Percentiles rank a stretch among this genome's conserved stretches.
phyloP scores from a whole-genome alignment of 2,888 invertebrate genomes.

The Polyommatus iphigenia region DNA sequence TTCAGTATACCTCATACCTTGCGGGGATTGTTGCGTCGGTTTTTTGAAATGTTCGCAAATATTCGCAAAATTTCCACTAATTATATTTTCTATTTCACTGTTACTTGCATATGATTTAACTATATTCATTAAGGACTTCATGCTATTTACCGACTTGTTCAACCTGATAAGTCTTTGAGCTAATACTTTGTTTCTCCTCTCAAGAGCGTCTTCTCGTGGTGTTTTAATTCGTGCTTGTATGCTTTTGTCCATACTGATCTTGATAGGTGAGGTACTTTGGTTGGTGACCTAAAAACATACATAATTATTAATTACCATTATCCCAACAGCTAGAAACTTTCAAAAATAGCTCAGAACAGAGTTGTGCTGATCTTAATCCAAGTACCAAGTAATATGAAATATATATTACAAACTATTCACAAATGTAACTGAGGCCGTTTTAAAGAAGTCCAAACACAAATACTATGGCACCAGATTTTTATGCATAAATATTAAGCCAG shows the following conservation, averaged over 20 bases:
- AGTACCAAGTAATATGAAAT: too few relatives aligned
- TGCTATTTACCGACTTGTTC: background rate
- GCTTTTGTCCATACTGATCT: background rate
- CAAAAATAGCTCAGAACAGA: too few relatives aligned
- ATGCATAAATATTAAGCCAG: too few relatives aligned
- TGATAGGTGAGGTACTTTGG: background rate
- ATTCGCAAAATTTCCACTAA: background rate
- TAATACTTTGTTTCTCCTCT: background rate
- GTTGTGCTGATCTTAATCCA: too few relatives aligned
- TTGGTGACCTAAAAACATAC: background rate
- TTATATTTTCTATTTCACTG: slow-evolving; percentile 3
- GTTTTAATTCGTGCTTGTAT: background rate
- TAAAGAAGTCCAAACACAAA: too few relatives aligned
- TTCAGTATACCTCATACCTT: background rate
- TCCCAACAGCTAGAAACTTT: too few relatives aligned
- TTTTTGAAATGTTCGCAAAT: background rate
- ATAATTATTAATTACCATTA: background rate
- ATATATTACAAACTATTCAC: too few relatives aligned
- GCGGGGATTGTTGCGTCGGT: background rate
- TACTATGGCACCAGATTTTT: too few relatives aligned
- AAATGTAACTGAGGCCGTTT: too few relatives aligned
- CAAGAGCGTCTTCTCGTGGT: background rate
- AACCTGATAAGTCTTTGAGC: background rate
- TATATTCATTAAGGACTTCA: background rate
- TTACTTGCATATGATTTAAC: background rate